These are phyloP conservation scores for Bugula neritina DNA, from an alignment of 2,888 invertebrate genomes.

Conservation along the genomic window DNA sequence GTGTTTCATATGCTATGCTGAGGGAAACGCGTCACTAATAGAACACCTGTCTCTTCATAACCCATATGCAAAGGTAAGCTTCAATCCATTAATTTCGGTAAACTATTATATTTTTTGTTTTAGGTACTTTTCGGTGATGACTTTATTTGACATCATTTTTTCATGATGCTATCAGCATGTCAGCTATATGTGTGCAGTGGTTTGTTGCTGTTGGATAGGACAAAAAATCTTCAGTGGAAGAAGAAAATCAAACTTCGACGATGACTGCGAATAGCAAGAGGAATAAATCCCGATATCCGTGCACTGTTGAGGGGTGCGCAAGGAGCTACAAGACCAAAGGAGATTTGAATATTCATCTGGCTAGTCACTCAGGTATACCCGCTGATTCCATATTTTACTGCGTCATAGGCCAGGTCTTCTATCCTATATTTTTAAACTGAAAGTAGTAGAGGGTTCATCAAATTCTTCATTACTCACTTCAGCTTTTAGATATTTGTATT, in stretches of 20 bases:
- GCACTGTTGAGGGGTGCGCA: not conserved
- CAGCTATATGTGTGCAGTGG: too few relatives aligned
- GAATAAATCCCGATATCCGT: not conserved
- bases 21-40: not conserved
- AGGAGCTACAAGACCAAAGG: slow-evolving; percentile 17
- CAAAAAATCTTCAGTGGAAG: not conserved
- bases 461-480: too few relatives aligned
- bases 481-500: too few relatives aligned
- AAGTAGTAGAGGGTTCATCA: too few relatives aligned
- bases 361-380: slow-evolving; percentile 1
- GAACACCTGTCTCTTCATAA: not conserved
- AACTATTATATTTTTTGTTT: too few relatives aligned
- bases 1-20: not conserved
- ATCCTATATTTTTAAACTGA: too few relatives aligned
- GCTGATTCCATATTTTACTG: too few relatives aligned
- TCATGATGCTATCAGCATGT: too few relatives aligned
- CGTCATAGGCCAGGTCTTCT: too few relatives aligned
- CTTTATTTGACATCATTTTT: too few relatives aligned
- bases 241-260: not conserved
- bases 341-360: not conserved
- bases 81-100: too few relatives aligned
- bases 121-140: too few relatives aligned
- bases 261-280: not conserved
- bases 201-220: not conserved
- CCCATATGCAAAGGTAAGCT: not conserved